These are phyloP conservation scores for Cosmorhoe ocellata DNA, from an alignment of 2,888 invertebrate species.

Conservation along the genomic window DNA sequence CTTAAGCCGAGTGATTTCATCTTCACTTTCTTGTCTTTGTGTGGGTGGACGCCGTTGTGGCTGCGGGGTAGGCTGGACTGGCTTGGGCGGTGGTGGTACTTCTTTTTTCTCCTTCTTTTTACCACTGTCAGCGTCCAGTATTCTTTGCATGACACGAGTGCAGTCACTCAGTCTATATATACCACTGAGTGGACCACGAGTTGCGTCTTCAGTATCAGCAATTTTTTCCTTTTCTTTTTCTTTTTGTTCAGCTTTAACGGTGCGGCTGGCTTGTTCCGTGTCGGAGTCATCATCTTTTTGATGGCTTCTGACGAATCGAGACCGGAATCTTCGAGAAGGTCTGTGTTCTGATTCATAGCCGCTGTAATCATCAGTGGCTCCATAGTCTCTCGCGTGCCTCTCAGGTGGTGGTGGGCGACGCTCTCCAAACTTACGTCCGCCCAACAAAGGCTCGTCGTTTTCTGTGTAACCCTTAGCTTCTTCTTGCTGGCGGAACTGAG, in stretches of 20 bases:
- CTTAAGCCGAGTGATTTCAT: slow-evolving; percentile 93
- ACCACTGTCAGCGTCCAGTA: slow-evolving; percentile 90
- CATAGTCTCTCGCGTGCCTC: slow-evolving; percentile 83
- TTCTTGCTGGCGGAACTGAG: slow-evolving; percentile 94
- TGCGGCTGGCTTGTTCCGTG: slow-evolving; percentile 83
- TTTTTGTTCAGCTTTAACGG: slow-evolving; percentile 86
- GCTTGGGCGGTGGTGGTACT: slow-evolving; percentile 73
- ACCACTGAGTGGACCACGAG: slow-evolving; percentile 92
- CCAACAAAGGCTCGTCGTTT: slow-evolving; percentile 87
- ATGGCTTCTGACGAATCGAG: slow-evolving; percentile 85
- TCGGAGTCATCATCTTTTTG: slow-evolving; percentile 90
- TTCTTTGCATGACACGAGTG: slow-evolving; percentile 93
- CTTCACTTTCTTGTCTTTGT: slow-evolving; percentile 92
- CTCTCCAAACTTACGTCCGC: slow-evolving; percentile 91
- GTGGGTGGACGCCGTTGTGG: slow-evolving; percentile 84
- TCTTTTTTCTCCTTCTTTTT: slow-evolving; percentile 90
- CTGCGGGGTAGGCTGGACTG: slow-evolving; percentile 82
- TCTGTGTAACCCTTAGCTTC: slow-evolving; percentile 85
- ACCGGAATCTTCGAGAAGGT: slow-evolving; percentile 87
- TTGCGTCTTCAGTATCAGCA: slow-evolving; percentile 94
- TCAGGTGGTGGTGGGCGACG: slow-evolving; percentile 80
- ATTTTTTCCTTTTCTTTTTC: slow-evolving; percentile 87
- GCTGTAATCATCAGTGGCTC: slow-evolving; percentile 84
- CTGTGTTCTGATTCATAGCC: slow-evolving; percentile 86
- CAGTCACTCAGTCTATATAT: slow-evolving; percentile 94